These are phyloP conservation scores for Heterotis niloticus DNA, from an alignment of 2,113 vertebrate genomes.

Conservation along the genomic window DNA sequence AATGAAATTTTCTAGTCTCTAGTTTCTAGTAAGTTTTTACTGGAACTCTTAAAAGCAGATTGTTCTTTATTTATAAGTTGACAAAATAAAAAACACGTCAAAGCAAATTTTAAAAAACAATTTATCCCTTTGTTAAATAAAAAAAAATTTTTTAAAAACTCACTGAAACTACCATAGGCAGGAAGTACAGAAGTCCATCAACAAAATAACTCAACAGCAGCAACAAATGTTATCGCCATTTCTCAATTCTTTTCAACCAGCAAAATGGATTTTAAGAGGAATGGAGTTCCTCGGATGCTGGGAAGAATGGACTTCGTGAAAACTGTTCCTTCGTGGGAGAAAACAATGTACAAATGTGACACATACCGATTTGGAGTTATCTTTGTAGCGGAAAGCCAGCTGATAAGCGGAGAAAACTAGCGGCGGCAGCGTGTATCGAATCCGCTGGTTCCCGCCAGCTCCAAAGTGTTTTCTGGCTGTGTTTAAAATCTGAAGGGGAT, in stretches of 20 bases:
- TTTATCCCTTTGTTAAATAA: not conserved
- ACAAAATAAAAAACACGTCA: not conserved
- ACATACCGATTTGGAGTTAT: constrained; percentile 83
- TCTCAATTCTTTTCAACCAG: not conserved
- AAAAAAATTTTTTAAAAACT: not conserved
- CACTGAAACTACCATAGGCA: not conserved
- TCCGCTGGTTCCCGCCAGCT: constrained; percentile 92
- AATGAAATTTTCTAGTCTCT: too few relatives aligned
- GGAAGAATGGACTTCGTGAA: too few relatives aligned
- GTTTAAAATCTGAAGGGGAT: constrained; percentile 80
- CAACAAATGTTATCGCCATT: not conserved
- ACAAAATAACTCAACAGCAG: not conserved
- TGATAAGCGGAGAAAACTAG: constrained; percentile 95
- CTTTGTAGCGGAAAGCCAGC: constrained; percentile 94
- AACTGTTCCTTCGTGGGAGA: too few relatives aligned
- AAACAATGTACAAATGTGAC: not conserved
- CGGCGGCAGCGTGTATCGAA: constrained; percentile 89
- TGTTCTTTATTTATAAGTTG: not conserved
- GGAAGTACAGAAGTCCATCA: not conserved
- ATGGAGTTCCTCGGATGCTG: not conserved
- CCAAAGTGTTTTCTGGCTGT: constrained; percentile 97
- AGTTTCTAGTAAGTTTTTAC: too few relatives aligned
- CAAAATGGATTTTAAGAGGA: not conserved
- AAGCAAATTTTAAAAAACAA: not conserved
- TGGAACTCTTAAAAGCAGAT: not conserved